Percentiles rank a stretch among this genome's conserved stretches.
phyloP scores from a whole-genome alignment of 2,797 vertebrate species.

The Nannoperca australis region DNA sequence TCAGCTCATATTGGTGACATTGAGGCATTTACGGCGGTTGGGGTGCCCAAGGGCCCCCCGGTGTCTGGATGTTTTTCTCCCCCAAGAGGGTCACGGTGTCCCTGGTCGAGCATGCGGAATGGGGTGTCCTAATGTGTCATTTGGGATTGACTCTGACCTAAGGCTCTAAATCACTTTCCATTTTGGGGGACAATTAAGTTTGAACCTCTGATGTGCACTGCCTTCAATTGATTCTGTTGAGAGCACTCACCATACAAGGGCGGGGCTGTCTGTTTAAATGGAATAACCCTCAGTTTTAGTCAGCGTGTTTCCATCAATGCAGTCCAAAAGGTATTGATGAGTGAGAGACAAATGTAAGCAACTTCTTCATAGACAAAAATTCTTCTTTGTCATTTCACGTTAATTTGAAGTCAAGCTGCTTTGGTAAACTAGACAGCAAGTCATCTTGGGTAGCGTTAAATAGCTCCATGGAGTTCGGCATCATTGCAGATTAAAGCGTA shows the following conservation, averaged over 20 bases:
- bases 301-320: slow-evolving; percentile 44
- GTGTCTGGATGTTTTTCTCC: slow-evolving; percentile 58
- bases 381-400: slow-evolving; percentile 6
- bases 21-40: slow-evolving; percentile 60
- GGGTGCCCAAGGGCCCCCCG: slow-evolving; percentile 39
- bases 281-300: slow-evolving; percentile 44
- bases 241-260: slow-evolving; percentile 63
- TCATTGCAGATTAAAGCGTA: neutral
- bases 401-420: neutral
- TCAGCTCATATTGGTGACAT: slow-evolving; percentile 61
- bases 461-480: slow-evolving; percentile 4
- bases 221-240: slow-evolving; percentile 67
- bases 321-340: slow-evolving; percentile 42
- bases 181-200: slow-evolving; percentile 78
- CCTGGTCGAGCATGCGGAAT: slow-evolving; percentile 43
- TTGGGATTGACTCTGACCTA: slow-evolving; percentile 75
- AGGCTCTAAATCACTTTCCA: slow-evolving; percentile 80
- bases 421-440: neutral
- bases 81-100: slow-evolving; percentile 69
- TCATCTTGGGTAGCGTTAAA: neutral
- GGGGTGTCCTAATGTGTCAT: slow-evolving; percentile 72
- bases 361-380: slow-evolving; percentile 11
- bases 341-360: slow-evolving; percentile 33
- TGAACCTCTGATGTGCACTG: slow-evolving; percentile 61
- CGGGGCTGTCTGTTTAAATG: slow-evolving; percentile 44